phyloP scores from a whole-genome alignment of 2,797 vertebrate species.

The Eleutherodactylus coqui region DNA sequence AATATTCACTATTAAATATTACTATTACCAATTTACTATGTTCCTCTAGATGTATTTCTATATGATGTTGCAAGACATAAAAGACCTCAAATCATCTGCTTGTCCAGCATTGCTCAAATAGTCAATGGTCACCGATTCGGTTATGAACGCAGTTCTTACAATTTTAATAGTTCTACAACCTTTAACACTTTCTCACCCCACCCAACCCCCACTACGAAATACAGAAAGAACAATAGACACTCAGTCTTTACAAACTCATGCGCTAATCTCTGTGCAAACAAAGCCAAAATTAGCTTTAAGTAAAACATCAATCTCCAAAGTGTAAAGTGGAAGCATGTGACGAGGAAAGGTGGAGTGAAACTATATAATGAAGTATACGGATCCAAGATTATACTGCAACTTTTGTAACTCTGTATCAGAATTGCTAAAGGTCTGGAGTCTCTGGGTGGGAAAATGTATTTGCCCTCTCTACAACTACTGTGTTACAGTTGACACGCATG shows the following conservation, averaged over 20 bases:
- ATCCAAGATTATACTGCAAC: too few relatives aligned
- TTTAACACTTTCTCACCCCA: not conserved
- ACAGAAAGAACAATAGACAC: not conserved
- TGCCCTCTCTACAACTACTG: too few relatives aligned
- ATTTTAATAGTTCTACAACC: slow-evolving; percentile 1
- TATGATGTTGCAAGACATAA: too few relatives aligned
- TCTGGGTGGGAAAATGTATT: too few relatives aligned
- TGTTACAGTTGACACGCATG: too few relatives aligned
- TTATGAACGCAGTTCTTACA: not conserved
- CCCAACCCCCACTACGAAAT: not conserved
- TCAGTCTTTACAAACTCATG: not conserved
- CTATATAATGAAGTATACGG: too few relatives aligned
- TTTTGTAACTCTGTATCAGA: too few relatives aligned
- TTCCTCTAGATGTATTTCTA: too few relatives aligned
- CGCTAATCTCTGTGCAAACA: not conserved
- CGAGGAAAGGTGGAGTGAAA: not conserved
- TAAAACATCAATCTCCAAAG: not conserved
- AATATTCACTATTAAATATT: too few relatives aligned
- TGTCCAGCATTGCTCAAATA: not conserved
- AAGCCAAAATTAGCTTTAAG: not conserved
- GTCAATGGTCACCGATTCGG: not conserved
- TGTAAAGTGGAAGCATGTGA: not conserved
- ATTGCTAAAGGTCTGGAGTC: too few relatives aligned
- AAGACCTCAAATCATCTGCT: too few relatives aligned
- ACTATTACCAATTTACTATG: too few relatives aligned